Base-by-base conservation (phyloP, 2,888 invertebrate genomes). In the Ceraclea dissimilis region DNA sequence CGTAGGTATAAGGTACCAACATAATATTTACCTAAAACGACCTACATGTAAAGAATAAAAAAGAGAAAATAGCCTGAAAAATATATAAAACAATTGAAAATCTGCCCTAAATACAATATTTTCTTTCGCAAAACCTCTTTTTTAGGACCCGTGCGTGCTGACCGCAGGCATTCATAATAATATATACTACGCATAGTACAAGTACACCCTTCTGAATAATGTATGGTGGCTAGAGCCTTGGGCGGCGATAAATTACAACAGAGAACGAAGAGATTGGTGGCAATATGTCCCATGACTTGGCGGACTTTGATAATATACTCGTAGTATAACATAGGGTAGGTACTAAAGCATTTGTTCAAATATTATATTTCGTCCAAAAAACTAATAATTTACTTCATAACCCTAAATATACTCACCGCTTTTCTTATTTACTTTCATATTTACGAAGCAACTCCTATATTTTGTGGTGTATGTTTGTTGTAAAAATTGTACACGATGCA, bases 261-360 rank as follows among this genome's bases (percentile, higher is more conserved):
- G 50, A 49, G 57, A 31, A 48, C 44, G 44, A 46, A 26, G 52
- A 57, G 60, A 60, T 60, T 57, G 55, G 55, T 22, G 49, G 56
- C 51, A 55, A 60, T 60, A 57, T 60, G 60, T 60, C 60, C 44
- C 52, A 22, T n/a, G 52, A 44, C 51, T 43, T 22, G 39, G 52
- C 51, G 57, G 57, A 60, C 60, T 56, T 53, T 51, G 54, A 60
- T 60, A 60, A n/a, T n/a, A n/a, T n/a, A n/a, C n/a, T n/a, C n/a
- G n/a, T n/a, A n/a, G n/a, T n/a, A n/a, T n/a, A n/a, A n/a, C n/a
- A n/a, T n/a, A n/a, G n/a, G n/a, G n/a, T n/a, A n/a, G n/a, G n/a
- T n/a, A n/a, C n/a, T n/a, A n/a, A n/a, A n/a, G n/a, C n/a, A n/a
- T n/a, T n/a, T n/a, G n/a, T n/a, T n/a, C n/a, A n/a, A n/a, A n/a